These are phyloP conservation scores for Osmoderma eremita DNA, from an alignment of 2,888 invertebrate species.

Conservation along the genomic window DNA sequence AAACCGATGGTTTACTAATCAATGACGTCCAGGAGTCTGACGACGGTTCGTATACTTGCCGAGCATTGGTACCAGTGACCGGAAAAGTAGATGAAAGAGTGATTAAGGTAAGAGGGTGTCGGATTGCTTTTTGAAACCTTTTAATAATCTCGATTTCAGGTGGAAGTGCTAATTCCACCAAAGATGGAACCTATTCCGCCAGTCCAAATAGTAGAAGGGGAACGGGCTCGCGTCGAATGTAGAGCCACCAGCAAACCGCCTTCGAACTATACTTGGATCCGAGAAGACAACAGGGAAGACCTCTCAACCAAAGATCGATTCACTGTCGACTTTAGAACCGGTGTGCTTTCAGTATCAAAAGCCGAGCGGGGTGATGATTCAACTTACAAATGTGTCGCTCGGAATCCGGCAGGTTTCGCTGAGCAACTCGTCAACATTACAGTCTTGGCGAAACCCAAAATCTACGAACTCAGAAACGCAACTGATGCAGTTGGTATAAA, in stretches of 20 bases:
- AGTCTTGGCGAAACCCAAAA: conserved; percentile 81
- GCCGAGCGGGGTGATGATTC: conserved; percentile 83
- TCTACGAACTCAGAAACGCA: conserved; percentile 79
- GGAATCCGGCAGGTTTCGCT: conserved; percentile 80
- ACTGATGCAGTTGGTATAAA: conserved; percentile 73
- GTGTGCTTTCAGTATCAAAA: conserved; percentile 77
- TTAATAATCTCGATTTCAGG: conserved; percentile 49
- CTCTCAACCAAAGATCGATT: conserved; percentile 75
- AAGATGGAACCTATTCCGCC: conserved; percentile 72
- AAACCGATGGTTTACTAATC: conserved; percentile 80
- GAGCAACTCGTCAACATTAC: conserved; percentile 76
- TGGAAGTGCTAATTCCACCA: conserved; percentile 79
- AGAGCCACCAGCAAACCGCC: conserved; percentile 85
- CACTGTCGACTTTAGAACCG: conserved; percentile 76
- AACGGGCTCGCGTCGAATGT: conserved; percentile 79
- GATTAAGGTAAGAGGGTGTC: conserved; percentile 71
- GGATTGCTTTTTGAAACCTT: background rate
- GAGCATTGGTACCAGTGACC: conserved; percentile 84
- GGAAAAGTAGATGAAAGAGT: conserved; percentile 81
- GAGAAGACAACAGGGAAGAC: conserved; percentile 76
- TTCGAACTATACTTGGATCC: conserved; percentile 86
- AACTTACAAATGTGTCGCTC: conserved; percentile 82
- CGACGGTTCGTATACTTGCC: conserved; percentile 87
- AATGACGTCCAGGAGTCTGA: conserved; percentile 82
- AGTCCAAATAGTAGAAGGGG: conserved; percentile 81